Evolutionary conservation across 2,113 vertebrate species (phyloP), one percentile per base, ranked within the genome.

Genomic region (Antennarius striatus): DNA sequence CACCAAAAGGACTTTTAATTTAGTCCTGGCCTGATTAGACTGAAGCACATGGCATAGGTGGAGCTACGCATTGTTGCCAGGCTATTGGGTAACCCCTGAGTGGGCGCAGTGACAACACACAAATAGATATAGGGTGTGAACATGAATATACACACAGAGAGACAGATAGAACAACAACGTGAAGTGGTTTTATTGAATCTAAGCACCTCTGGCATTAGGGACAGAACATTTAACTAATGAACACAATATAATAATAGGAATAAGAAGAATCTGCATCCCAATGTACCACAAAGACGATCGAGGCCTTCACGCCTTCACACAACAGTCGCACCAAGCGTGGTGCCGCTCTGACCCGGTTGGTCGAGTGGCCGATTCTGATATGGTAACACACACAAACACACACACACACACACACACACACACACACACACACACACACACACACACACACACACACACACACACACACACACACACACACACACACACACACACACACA

Each of bases 1-100:
- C 61, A 88, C 84, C 83, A 86, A 91, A 88, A 85, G 77, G 78
- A 36, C 4, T 36, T 91, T 88, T 91, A 36, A 4, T 92, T 92
- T 90, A 84, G 85, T 85, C 79, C 71, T 46, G 66, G 81, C 82
- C 68, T 86, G 82, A 85, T 86, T 79, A 81, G 81, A 79, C 68
- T 58, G 64, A 81, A 66, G 67, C 82, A 84, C 81, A 85, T 85
- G 82, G 85, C 80, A 83, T 66, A 80, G 76, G 73, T 79, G 79
- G 73, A 74, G 64, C 45, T 57, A 71, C 42, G 56, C 46, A 61
- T 11, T 63, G 59, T 52, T 85, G 86, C 86, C 89, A 90, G 74
- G 71, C 60, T 76, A 82, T 89, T 86, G 82, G 77, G 70, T 88
- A 86, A 89, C 22, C 78, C 70, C 77, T 30, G 61, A 75, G 58